Evolutionary conservation across 92 coral and sea anemone species (phyloP).

Genomic region (Parazoanthus darwini): DNA sequence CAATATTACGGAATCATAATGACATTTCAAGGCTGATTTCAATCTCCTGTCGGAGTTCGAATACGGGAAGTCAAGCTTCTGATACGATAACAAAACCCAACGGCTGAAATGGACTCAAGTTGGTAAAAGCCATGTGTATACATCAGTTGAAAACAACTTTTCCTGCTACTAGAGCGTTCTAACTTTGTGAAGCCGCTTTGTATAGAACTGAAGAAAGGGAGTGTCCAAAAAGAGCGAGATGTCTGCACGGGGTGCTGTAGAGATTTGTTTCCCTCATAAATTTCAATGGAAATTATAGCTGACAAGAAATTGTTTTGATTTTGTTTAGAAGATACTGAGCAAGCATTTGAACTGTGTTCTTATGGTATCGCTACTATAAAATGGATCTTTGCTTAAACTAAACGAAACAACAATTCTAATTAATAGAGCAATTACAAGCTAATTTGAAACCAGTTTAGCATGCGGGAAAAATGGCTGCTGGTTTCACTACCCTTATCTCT

Average conservation of each 20-base stretch:
- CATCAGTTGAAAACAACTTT: background rate
- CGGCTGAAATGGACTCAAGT: background rate
- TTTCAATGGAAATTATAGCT: constrained; percentile 29
- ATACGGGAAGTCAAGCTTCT: constrained; percentile 14
- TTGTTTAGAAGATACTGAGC: constrained; percentile 5
- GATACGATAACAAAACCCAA: constrained; percentile 10
- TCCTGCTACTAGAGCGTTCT: constrained; percentile 34
- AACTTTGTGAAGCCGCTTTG: constrained; percentile 47
- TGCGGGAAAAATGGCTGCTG: background rate
- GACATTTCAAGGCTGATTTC: constrained; percentile 34
- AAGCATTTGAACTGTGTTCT: constrained; percentile 13
- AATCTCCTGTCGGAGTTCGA: constrained; percentile 27
- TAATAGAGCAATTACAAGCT: constrained; percentile 32
- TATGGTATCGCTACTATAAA: background rate
- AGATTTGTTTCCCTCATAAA: constrained; percentile 16
- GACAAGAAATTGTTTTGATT: constrained; percentile 37
- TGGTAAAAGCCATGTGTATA: background rate
- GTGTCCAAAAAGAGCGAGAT: background rate
- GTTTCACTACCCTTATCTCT: constrained; percentile 33
- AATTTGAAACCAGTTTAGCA: constrained; percentile 33
- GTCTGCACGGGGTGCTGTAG: constrained; percentile 33
- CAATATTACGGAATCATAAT: background rate
- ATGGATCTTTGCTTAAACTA: constrained; percentile 18
- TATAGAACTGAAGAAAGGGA: constrained; percentile 18
- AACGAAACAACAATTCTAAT: constrained; percentile 23